A percentile compares a stretch with the other conserved stretches of the same genome.
phyloP scores from a whole-genome alignment of 2,113 vertebrate species.

The Vulpes vulpes region DNA sequence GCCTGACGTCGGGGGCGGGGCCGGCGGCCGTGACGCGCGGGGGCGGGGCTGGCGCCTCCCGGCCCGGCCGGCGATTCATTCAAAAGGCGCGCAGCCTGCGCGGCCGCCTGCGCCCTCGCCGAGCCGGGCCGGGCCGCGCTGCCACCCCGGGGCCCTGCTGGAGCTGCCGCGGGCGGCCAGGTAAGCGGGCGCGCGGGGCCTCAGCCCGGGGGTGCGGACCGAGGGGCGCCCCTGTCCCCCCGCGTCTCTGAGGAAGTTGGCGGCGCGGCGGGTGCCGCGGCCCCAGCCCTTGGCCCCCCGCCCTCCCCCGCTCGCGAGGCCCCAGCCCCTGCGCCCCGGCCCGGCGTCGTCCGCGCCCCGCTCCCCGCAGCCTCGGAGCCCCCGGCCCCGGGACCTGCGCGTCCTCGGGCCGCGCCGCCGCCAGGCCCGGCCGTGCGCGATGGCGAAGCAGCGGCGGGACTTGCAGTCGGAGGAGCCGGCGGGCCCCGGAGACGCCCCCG shows the following conservation, averaged over 20 bases:
- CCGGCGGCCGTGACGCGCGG: constrained; percentile 49
- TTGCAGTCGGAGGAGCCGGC: background rate
- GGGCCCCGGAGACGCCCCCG: background rate
- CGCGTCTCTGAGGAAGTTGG: constrained; percentile 68
- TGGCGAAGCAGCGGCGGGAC: constrained; percentile 15
- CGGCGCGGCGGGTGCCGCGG: constrained; percentile 32
- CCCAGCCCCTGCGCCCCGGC: background rate
- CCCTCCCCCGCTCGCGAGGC: background rate
- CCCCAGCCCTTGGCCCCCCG: background rate
- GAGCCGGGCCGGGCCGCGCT: background rate
- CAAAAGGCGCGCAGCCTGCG: constrained; percentile 80
- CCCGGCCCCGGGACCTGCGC: background rate
- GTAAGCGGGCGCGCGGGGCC: constrained; percentile 41
- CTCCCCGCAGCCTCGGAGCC: background rate
- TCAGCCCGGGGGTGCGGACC: background rate
- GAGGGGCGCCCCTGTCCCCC: background rate
- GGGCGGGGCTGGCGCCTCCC: constrained; percentile 59
- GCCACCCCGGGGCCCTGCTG: background rate
- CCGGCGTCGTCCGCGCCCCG: background rate
- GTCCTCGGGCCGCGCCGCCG: background rate
- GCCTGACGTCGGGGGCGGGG: constrained; percentile 73
- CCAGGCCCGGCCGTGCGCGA: background rate
- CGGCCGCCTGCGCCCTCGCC: background rate
- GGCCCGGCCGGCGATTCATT: constrained; percentile 74
- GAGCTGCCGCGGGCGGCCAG: constrained; percentile 36